Base-by-base conservation (phyloP, 2,888 invertebrate genomes). In the Conchocele bisecta region DNA sequence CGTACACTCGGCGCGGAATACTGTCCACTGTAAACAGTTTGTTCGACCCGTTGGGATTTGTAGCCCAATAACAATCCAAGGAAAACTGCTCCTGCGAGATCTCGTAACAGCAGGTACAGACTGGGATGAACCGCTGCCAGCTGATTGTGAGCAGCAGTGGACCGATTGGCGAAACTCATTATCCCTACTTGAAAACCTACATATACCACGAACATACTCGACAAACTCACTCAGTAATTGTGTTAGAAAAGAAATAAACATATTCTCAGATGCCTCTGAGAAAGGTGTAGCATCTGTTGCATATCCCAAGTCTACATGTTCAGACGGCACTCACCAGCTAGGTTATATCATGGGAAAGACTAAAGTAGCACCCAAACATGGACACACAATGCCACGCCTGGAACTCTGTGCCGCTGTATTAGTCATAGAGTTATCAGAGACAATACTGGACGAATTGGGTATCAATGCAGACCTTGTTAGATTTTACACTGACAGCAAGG, bases 121-220 rank as follows among this genome's bases (percentile, higher is more conserved):
- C 20, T 81, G 79, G 79, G 79, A 79, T 58, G 66, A 81, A 13
- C 67, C 67, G 17, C 54, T 81, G 35, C 67, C 79, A 35, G 46
- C 11, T 9, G 51, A 53, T 28, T 11, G 26, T 26, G 39, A 46
- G 9, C 24, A 22, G 11, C 61, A 73, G 20, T 73, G 70, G 73
- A 39, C 48, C 3, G 39, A 20, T 7, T 76, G 73, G 11, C 11
- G 15, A 37, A 37, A 37, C 15, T 37, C 37, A n/a, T n/a, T n/a
- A n/a, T n/a, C n/a, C n/a, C n/a, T n/a, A n/a, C n/a, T n/a, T n/a
- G n/a, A n/a, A n/a, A n/a, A n/a, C n/a, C n/a, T n/a, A n/a, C n/a
- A n/a, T n/a, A n/a, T n/a, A n/a, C 37, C 37, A 37, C 37, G 15
- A 37, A 37, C 37, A 37, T 37, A 37, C 15, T 13, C 15, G 37